Evolutionary conservation across 2,113 vertebrate species (phyloP).

Genomic region (Oreamnos americanus): DNA sequence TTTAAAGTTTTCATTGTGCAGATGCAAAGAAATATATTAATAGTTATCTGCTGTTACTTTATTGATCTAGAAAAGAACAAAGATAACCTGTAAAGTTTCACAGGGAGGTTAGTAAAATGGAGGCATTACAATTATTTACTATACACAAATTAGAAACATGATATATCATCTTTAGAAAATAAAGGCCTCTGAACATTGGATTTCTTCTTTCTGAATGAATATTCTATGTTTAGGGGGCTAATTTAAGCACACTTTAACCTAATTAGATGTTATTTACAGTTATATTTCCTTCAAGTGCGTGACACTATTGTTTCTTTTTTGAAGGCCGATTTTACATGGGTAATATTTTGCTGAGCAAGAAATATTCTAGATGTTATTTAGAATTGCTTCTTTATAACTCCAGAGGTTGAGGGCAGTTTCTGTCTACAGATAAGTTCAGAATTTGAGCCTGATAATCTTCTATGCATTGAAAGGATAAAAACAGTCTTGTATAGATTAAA

Average conservation of each 20-base stretch:
- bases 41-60: conserved; percentile 65
- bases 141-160: not conserved
- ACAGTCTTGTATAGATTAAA: conserved; percentile 78
- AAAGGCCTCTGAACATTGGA: not conserved
- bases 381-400: conserved; percentile 58
- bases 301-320: not conserved
- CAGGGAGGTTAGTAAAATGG: conserved; percentile 25
- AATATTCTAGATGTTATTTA: conserved; percentile 42
- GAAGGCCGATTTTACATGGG: not conserved
- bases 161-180: conserved; percentile 9
- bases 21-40: conserved; percentile 74
- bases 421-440: conserved; percentile 61
- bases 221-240: not conserved
- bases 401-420: conserved; percentile 40
- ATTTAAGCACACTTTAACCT: conserved; percentile 46
- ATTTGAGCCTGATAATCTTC: conserved; percentile 75
- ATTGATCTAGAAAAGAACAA: conserved; percentile 77
- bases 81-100: conserved; percentile 59
- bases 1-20: conserved; percentile 85
- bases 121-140: not conserved
- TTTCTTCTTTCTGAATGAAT: not conserved
- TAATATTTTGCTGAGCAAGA: conserved; percentile 34
- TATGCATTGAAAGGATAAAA: conserved; percentile 77
- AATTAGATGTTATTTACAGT: conserved; percentile 18
- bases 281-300: not conserved